Evolutionary conservation across 1,140 invertebrate genomes (phyloP).

Genomic region (Tyrophagus putrescentiae): DNA sequence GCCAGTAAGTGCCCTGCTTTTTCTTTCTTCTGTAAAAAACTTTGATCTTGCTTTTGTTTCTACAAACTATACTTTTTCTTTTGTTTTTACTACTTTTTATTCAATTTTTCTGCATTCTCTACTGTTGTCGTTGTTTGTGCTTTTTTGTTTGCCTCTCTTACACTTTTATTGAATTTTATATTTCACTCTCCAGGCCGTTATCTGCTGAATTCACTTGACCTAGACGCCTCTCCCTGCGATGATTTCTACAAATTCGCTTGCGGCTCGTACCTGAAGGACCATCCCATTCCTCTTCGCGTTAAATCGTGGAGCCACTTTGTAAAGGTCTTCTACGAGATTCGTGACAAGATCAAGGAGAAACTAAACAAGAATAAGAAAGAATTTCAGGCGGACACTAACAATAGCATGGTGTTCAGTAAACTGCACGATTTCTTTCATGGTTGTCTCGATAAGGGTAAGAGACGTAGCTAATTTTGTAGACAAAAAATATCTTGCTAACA

Average conservation of each 20-base stretch:
- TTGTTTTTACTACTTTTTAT: no score
- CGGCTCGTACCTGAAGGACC: conserved; percentile 33
- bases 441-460: conserved; percentile 4
- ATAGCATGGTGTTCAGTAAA: background rate
- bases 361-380: background rate
- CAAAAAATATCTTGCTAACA: background rate
- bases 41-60: no score
- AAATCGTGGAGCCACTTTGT: conserved; percentile 7
- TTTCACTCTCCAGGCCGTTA: background rate
- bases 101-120: no score
- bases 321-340: background rate
- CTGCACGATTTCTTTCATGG: conserved; percentile 16
- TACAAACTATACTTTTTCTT: no score
- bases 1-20: background rate
- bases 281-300: conserved; percentile 7
- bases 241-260: conserved; percentile 55
- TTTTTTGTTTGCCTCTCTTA: no score
- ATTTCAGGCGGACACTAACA: background rate
- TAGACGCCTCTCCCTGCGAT: conserved; percentile 39
- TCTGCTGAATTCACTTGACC: conserved; percentile 4
- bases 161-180: no score
- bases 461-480: background rate
- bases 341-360: background rate
- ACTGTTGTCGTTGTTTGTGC: no score
- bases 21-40: background rate